phyloP scores from a whole-genome alignment of 2,797 vertebrate genomes.

The Melanotaenia parkinsoni region DNA sequence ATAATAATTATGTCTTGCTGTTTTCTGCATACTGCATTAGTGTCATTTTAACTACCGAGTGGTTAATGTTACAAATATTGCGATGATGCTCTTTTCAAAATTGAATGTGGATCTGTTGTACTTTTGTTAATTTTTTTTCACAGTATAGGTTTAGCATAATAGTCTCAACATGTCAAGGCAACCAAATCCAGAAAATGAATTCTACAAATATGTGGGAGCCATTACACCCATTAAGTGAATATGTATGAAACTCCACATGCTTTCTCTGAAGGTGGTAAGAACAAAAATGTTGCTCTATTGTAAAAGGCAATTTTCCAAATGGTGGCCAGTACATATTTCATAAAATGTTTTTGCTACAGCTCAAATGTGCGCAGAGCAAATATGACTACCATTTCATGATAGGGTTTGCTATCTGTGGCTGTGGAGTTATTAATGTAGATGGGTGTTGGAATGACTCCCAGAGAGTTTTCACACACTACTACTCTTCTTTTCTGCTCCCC shows the following conservation, averaged over 20 bases:
- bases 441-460: slow-evolving; percentile 70
- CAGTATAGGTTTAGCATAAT: background rate
- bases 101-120: background rate
- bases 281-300: slow-evolving; percentile 28
- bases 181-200: background rate
- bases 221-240: background rate
- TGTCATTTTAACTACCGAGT: background rate
- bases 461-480: slow-evolving; percentile 68
- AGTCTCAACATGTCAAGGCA: background rate
- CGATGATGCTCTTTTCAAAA: background rate
- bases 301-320: slow-evolving; percentile 54
- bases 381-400: slow-evolving; percentile 45
- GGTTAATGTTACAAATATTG: background rate
- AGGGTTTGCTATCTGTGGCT: slow-evolving; percentile 61
- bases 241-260: slow-evolving; percentile 29
- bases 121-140: background rate
- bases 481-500: slow-evolving; percentile 54
- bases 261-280: background rate
- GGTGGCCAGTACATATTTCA: slow-evolving; percentile 47
- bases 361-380: slow-evolving; percentile 57
- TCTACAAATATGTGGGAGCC: background rate
- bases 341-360: slow-evolving; percentile 36
- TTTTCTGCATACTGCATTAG: background rate
- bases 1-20: background rate
- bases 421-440: slow-evolving; percentile 71